A percentile compares a stretch with the other conserved stretches of the same genome.
Conservation (phyloP, 2,888 invertebrate genomes). For the Ectemnius lituratus region DNA sequence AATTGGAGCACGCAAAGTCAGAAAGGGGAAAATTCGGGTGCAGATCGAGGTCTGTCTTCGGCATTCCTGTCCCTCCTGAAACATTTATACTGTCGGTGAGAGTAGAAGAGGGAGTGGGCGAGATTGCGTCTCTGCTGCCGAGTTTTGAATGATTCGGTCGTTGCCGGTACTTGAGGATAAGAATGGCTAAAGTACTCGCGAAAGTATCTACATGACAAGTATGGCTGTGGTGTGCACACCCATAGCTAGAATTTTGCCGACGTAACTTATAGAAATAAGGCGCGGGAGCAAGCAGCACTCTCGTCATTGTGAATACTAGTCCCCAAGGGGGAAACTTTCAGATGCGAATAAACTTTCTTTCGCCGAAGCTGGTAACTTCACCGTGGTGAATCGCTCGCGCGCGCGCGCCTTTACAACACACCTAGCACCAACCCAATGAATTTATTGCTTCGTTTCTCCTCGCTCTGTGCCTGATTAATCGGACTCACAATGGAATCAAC, state of each 20-base stretch:
- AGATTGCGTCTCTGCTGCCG: conserved; percentile 20
- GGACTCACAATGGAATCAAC: too few relatives aligned
- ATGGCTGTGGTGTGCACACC: conserved; percentile 34
- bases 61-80: conserved; percentile 28
- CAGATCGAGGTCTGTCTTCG: not conserved
- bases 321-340: conserved; percentile 47
- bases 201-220: conserved; percentile 61
- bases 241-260: conserved; percentile 42
- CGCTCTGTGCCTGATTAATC: not conserved
- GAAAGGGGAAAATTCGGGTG: conserved; percentile 5
- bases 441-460: conserved; percentile 11
- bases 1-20: conserved; percentile 9
- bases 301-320: conserved; percentile 47
- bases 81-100: conserved; percentile 29
- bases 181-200: conserved; percentile 49
- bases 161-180: conserved; percentile 46
- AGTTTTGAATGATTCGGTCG: conserved; percentile 53
- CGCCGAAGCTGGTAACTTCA: conserved; percentile 36
- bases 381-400: conserved; percentile 36
- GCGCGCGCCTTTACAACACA: conserved; percentile 35
- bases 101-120: not conserved
- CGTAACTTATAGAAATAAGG: conserved; percentile 53
- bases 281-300: conserved; percentile 13
- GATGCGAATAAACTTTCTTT: conserved; percentile 58
- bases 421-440: conserved; percentile 26